phyloP scores from a whole-genome alignment of 2,797 vertebrate species.

The Columba guinea region DNA sequence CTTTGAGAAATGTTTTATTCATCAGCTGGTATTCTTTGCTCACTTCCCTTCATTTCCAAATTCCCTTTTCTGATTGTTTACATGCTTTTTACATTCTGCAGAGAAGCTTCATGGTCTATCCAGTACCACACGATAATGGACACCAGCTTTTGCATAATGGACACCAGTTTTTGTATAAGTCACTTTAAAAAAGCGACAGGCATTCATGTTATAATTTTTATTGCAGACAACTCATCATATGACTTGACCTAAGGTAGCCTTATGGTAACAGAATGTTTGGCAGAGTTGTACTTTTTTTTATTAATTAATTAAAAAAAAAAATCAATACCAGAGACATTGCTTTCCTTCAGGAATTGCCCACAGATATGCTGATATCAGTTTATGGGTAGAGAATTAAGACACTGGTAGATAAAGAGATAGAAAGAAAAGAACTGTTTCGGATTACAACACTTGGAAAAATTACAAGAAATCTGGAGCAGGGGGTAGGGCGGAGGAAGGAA shows the following conservation, averaged over 20 bases:
- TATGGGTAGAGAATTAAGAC: neutral
- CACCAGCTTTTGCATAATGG: slow-evolving; percentile 32
- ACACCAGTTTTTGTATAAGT: neutral
- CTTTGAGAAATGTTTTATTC: slow-evolving; percentile 78
- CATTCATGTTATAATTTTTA: neutral
- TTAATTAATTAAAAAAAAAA: neutral
- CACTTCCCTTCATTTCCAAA: slow-evolving; percentile 61
- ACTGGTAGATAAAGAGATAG: neutral
- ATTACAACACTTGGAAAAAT: slow-evolving; percentile 36
- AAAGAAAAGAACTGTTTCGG: slow-evolving; percentile 16
- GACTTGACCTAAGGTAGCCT: neutral
- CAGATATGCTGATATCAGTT: neutral
- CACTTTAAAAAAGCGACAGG: neutral
- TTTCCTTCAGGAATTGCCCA: neutral
- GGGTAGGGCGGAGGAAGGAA: neutral
- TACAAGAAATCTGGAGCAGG: neutral
- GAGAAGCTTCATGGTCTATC: slow-evolving; percentile 36
- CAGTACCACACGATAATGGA: neutral
- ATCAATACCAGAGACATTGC: neutral
- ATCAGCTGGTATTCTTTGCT: slow-evolving; percentile 71
- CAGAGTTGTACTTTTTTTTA: neutral
- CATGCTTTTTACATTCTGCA: slow-evolving; percentile 53
- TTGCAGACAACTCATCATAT: neutral
- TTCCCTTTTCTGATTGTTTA: slow-evolving; percentile 62
- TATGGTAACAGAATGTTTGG: neutral